Evolutionary conservation across 2,888 invertebrate genomes (phyloP), one percentile per base, ranked within the genome.

Genomic region (Anaspis maculata): DNA sequence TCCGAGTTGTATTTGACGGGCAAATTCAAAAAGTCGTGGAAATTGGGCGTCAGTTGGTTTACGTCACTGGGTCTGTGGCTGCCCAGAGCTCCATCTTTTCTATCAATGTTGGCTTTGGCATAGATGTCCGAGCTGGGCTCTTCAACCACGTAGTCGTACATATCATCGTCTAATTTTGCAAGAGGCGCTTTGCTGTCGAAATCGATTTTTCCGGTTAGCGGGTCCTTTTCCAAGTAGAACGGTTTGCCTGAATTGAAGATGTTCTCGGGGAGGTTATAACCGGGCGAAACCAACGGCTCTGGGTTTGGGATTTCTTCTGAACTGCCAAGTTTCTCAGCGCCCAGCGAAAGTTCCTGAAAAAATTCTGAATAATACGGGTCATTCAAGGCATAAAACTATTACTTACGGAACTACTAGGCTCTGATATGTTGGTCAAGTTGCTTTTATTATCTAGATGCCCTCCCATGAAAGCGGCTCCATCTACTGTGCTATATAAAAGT

Each of bases 201-300:
- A 52, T 79, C 76, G 21, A 79, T 67, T 44, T 71, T 68, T 1
- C 80, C 80, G 1, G 79, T 80, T 14, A 77, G 56, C 1, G 80
- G 79, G 61, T 80, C 79, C 48, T 78, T 78, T 41, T 77, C 76
- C 3, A 79, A 67, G 35, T 79, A 79, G 52, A 81, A 81, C 0
- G 81, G 79, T 49, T 77, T 77, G 10, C 80, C 80, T 39, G 76
- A 75, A 52, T 80, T 79, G 54, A 80, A 77, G 24, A 75, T 72
- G 48, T 70, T 72, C 48, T 73, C 73, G 9, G 74, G 73, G 5
- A 66, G 51, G 34, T 66, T 66, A 39, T 67, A 67, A 3, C 66
- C 66, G 1, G 65, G 61, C 3, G 64, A 45, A 3, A 67, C 62
- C 21, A 67, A 39, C 1, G 63, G 52, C 2, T 62, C 62, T 14